Evolutionary conservation across 2,888 invertebrate species (phyloP).

Genomic region (Adelognathus sp.): DNA sequence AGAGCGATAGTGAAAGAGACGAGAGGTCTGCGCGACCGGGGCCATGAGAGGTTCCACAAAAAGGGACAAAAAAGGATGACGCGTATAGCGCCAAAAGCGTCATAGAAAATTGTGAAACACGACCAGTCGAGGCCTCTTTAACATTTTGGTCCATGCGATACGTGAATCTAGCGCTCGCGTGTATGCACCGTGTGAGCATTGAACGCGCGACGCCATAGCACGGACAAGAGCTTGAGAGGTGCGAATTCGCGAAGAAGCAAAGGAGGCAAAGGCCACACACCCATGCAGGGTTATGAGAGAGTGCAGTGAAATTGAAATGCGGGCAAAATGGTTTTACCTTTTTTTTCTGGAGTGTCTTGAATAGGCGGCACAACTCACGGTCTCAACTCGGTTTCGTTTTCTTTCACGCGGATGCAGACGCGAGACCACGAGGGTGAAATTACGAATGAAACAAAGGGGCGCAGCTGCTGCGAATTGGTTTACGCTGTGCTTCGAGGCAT

Average conservation of each 20-base stretch:
- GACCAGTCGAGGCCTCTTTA: background rate
- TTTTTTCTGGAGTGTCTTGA: constrained; percentile 8
- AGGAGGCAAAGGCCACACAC: background rate
- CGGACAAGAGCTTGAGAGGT: background rate
- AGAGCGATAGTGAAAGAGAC: constrained; percentile 4
- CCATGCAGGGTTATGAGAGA: background rate
- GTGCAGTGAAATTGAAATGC: constrained; percentile 20
- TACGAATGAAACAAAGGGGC: background rate
- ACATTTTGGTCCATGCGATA: constrained; percentile 1
- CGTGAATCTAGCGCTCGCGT: background rate
- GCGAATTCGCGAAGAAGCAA: background rate
- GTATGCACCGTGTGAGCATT: background rate
- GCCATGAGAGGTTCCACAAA: background rate
- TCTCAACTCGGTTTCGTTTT: background rate
- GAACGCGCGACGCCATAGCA: background rate
- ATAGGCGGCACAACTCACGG: constrained; percentile 16
- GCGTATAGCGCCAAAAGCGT: background rate
- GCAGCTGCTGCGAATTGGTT: background rate
- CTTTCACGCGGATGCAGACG: background rate
- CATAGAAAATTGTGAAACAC: constrained; percentile 13
- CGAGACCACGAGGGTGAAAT: background rate
- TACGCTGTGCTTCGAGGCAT: background rate
- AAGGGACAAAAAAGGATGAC: background rate
- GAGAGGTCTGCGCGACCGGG: background rate
- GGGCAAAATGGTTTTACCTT: constrained; percentile 11